phyloP scores from a whole-genome alignment of 2,113 vertebrate species.

The Isurus oxyrinchus region DNA sequence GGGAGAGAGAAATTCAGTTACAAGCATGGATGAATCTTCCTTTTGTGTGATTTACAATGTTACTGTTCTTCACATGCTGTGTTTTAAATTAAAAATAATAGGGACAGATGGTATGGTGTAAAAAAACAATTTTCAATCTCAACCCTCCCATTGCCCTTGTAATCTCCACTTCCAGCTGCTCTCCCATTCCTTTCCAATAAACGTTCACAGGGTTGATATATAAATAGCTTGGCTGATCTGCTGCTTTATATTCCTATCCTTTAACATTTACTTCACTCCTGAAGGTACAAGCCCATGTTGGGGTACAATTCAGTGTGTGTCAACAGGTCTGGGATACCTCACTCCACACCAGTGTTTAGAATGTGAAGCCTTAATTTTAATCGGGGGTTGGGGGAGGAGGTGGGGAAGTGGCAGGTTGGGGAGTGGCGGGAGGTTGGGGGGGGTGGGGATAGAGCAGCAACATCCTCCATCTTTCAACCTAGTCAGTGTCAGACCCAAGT shows the following conservation, averaged over 20 bases:
- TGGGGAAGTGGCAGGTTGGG: no score
- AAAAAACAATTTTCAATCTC: conserved; percentile 32
- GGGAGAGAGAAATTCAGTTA: conserved; percentile 3
- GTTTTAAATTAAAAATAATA: conserved; percentile 37
- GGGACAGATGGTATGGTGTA: conserved; percentile 31
- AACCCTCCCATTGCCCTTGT: neutral
- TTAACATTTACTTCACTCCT: neutral
- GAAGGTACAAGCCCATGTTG: neutral
- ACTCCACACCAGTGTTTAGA: neutral
- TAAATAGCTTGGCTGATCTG: neutral
- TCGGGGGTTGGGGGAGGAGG: neutral
- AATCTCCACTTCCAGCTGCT: conserved; percentile 27
- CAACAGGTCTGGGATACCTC: neutral
- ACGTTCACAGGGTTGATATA: neutral
- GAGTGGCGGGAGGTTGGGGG: neutral
- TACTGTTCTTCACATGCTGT: neutral
- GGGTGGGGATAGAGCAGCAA: neutral
- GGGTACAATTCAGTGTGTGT: neutral
- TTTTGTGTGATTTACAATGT: conserved; percentile 25
- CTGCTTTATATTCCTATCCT: neutral
- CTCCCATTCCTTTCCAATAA: conserved; percentile 27
- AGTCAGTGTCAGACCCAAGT: neutral
- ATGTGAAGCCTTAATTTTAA: neutral
- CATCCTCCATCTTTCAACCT: neutral
- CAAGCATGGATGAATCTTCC: conserved; percentile 6